A percentile compares a stretch with the other conserved stretches of the same genome.
Conservation (phyloP, 2,797 vertebrate genomes). For the Epinephelus coioides region DNA sequence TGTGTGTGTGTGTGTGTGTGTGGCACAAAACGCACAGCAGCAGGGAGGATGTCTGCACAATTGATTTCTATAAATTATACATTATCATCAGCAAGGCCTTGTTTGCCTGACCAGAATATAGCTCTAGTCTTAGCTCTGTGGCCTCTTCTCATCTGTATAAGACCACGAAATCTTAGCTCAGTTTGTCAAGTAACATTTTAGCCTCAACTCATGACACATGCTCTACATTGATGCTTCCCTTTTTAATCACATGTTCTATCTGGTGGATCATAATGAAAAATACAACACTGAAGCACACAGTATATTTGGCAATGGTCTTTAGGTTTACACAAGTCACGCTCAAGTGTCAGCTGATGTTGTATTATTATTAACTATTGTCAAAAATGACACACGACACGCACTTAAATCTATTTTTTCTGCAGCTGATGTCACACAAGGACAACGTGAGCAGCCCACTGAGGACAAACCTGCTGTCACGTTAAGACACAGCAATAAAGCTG, state of each 20-base stretch:
- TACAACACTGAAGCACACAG: too few species aligned
- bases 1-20: neutral
- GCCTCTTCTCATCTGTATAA: neutral
- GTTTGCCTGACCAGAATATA: constrained; percentile 32
- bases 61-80: constrained; percentile 82
- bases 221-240: too few species aligned
- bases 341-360: neutral
- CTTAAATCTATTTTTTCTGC: neutral
- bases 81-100: constrained; percentile 63
- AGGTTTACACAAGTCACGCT: too few species aligned
- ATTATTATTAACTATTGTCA: neutral
- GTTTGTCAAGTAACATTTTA: neutral
- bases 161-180: neutral
- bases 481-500: constrained; percentile 18
- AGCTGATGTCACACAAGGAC: constrained; percentile 36
- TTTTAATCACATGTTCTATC: too few species aligned
- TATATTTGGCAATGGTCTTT: too few species aligned
- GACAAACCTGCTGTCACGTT: constrained; percentile 20
- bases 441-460: constrained; percentile 16
- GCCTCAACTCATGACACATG: neutral
- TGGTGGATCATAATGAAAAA: too few species aligned
- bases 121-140: neutral
- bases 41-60: constrained; percentile 62
- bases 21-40: constrained; percentile 25
- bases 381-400: neutral